Percentiles rank a stretch among this genome's conserved stretches.
Evolutionary conservation across 2,797 vertebrate genomes (phyloP).

Genomic region (Sebastes trivittatus): DNA sequence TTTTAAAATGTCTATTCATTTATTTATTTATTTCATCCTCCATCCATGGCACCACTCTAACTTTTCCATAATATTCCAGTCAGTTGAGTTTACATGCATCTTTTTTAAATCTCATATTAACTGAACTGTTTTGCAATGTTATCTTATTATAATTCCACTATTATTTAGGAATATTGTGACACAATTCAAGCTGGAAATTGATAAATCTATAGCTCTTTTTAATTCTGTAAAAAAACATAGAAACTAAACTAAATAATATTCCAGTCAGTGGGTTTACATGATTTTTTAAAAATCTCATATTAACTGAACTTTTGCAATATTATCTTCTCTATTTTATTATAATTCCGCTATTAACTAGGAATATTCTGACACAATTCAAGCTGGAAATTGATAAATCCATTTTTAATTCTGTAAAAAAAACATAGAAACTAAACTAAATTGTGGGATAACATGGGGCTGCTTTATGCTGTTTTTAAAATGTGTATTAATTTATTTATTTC

Average conservation of each 20-base stretch:
- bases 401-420: slow-evolving; percentile 3
- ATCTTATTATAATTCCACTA: not conserved
- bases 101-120: not conserved
- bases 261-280: not conserved
- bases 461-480: not conserved
- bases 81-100: not conserved
- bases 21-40: not conserved
- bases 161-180: not conserved
- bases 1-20: not conserved
- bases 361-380: not conserved
- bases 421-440: slow-evolving; percentile 5
- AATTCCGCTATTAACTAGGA: not conserved
- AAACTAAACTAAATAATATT: slow-evolving; percentile 10
- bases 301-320: not conserved
- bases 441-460: slow-evolving; percentile 40
- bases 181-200: not conserved
- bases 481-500: not conserved
- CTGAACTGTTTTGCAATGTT: not conserved
- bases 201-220: not conserved
- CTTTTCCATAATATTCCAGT: not conserved
- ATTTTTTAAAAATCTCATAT: not conserved
- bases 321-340: not conserved
- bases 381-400: not conserved
- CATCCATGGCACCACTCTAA: not conserved
- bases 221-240: not conserved